Base-by-base conservation (phyloP, 2,113 vertebrate species). In the Siniperca chuatsi region DNA sequence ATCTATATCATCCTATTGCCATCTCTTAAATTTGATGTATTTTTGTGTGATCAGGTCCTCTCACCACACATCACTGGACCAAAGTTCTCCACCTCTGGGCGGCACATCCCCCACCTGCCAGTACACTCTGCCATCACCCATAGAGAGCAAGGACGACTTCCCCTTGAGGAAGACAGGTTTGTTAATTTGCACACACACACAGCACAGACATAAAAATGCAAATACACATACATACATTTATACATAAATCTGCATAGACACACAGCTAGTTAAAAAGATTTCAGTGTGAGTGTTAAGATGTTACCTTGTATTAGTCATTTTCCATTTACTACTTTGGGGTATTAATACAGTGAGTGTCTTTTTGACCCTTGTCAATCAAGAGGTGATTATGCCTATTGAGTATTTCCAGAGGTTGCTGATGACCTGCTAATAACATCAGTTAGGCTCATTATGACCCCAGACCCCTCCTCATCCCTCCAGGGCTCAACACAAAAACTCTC, bases 81-180 rank as follows among this genome's bases (percentile, higher is more conserved):
- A 99, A 96, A 99, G 97, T 95, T 99, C 98, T 92, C 97, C 98
- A 87, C 98, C 98, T 85, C 95, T 98, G 90, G 98, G 97, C 23
- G 98, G 97, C 82, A 96, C 97, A 25, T 98, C 97, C 44, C 98
- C 97, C 83, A 97, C 97, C 0, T 99, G 97, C 96, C 98, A 98
- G 85, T 98, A 98, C 60, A 96, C 96, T 74, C 96, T 98, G 88
- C 97, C 97, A 55, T 98, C 97, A 81, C 93, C 96, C 1, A 93
- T 97, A 52, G 97, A 99, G 90, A 93, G 93, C 92, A 98, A 97
- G 93, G 97, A 98, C 80, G 98, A 99, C 94, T 99, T 99, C 91
- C 98, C 98, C 83, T 96, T 99, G 93, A 96, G 98, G 88, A 99
- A 99, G 97, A 99, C 98, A 90, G 98, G 98, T 99, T 94, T 91